Evolutionary conservation across 2,797 vertebrate species (phyloP).

Genomic region (Eulemur coronatus): DNA sequence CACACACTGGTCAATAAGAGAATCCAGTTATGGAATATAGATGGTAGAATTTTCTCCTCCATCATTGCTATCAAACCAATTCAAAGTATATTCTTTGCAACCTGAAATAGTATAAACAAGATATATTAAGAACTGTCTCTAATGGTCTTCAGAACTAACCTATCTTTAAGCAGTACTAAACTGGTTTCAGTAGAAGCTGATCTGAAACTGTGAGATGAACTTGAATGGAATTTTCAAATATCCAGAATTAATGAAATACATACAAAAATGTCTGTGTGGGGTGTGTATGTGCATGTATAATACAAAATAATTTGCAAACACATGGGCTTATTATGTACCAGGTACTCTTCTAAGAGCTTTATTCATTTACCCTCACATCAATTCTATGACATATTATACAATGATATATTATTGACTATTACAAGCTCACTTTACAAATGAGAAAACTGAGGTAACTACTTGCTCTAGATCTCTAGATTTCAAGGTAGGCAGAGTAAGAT

Average conservation of each 20-base stretch:
- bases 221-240: constrained; percentile 19
- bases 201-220: constrained; percentile 8
- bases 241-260: not conserved
- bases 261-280: not conserved
- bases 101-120: not conserved
- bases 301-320: constrained; percentile 26
- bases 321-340: not conserved
- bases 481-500: not conserved
- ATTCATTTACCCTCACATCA: not conserved
- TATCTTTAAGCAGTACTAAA: not conserved
- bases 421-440: not conserved
- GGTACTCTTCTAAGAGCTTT: not conserved
- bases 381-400: not conserved
- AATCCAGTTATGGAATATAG: not conserved
- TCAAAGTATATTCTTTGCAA: not conserved
- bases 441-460: constrained; percentile 2
- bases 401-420: not conserved
- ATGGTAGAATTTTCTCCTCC: not conserved
- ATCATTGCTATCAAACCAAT: not conserved
- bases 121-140: not conserved
- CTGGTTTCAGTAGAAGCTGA: constrained; percentile 17
- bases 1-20: not conserved
- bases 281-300: not conserved
- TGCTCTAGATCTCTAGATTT: not conserved
- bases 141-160: constrained; percentile 27